These are phyloP conservation scores for Stercorarius parasiticus DNA, from an alignment of 2,113 vertebrate species.

Conservation along the genomic window DNA sequence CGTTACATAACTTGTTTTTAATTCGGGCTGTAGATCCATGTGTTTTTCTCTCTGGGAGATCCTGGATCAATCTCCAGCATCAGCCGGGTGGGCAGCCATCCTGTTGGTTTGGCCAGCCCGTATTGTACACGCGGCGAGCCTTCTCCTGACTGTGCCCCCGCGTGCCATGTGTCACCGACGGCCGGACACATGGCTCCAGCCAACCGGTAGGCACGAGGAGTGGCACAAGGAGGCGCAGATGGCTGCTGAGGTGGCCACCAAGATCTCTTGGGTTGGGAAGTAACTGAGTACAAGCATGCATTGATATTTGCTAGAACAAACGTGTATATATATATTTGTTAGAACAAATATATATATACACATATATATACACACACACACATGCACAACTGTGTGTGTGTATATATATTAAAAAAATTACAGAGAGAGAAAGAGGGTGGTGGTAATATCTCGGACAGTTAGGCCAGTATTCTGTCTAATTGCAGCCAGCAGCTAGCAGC, in stretches of 20 bases:
- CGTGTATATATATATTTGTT: background rate
- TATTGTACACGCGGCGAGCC: fast-evolving
- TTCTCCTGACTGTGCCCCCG: background rate
- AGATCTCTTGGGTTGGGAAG: background rate
- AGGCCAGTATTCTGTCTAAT: background rate
- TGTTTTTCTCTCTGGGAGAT: background rate
- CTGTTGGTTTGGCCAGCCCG: background rate
- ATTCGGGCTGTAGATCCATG: background rate
- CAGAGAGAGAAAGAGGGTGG: background rate
- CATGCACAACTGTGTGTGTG: fast-evolving
- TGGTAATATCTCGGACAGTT: background rate
- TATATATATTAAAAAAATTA: background rate
- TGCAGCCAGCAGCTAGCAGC: background rate
- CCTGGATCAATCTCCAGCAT: background rate
- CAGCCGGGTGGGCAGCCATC: background rate
- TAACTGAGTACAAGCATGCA: background rate
- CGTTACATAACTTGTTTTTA: background rate
- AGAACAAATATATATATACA: background rate
- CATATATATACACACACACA: fast-evolving
- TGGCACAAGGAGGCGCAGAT: fast-evolving
- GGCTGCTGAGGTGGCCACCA: background rate
- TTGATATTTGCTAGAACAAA: background rate
- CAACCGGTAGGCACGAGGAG: no score
- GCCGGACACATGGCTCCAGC: background rate
- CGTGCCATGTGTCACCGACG: background rate